These are phyloP conservation scores for Drosophila greeni DNA, from an alignment of 2,888 invertebrate genomes.

Conservation along the genomic window DNA sequence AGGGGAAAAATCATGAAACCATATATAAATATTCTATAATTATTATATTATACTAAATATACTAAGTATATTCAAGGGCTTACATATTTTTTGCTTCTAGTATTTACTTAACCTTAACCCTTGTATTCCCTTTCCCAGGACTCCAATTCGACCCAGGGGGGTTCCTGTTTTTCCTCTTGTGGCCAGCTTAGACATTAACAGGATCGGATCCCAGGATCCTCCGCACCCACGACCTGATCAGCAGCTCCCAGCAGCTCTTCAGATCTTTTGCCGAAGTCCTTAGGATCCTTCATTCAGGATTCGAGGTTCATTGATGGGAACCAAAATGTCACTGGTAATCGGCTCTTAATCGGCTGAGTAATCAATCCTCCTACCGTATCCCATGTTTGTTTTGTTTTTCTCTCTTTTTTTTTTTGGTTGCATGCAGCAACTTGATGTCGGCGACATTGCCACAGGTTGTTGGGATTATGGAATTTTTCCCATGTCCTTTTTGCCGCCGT, in stretches of 20 bases:
- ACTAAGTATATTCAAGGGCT: neutral
- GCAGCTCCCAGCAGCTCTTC: constrained; percentile 14
- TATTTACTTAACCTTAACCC: neutral
- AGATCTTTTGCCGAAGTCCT: constrained; percentile 53
- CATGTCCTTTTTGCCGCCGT: constrained; percentile 76
- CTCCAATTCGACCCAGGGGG: neutral
- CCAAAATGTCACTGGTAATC: constrained; percentile 44
- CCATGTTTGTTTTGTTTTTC: constrained; percentile 12
- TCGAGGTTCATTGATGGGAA: constrained; percentile 69
- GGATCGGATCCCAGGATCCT: constrained; percentile 36
- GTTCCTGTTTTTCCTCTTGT: constrained; percentile 53
- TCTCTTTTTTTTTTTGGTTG: neutral
- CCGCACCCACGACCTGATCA: neutral
- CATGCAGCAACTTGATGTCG: constrained; percentile 63
- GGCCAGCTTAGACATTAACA: constrained; percentile 62
- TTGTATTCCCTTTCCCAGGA: neutral
- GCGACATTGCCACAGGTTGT: constrained; percentile 72
- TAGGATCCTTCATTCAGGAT: too few species aligned
- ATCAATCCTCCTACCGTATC: constrained; percentile 58
- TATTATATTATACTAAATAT: neutral
- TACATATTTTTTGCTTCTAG: neutral
- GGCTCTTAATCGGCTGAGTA: constrained; percentile 63
- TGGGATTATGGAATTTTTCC: constrained; percentile 47
- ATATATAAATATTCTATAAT: neutral
- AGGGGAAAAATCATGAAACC: neutral